Evolutionary conservation across 2,888 invertebrate genomes (phyloP), one percentile per base, ranked within the genome.

Genomic region (Hetaerina titia): DNA sequence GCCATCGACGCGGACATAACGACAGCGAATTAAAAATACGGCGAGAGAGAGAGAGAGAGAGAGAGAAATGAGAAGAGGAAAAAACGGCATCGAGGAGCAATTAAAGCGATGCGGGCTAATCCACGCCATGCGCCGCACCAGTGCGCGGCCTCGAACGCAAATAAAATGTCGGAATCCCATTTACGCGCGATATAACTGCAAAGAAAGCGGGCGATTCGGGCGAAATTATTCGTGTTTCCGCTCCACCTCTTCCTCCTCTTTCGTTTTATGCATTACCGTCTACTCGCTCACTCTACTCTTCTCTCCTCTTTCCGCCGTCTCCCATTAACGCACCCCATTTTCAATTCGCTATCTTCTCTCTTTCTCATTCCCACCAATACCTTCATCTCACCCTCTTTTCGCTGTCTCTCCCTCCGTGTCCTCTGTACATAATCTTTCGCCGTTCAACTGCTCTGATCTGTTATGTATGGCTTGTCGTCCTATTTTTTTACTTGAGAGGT

Each of bases 171-270:
- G 63, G 63, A 22, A 64, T 63, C 63, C 31, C 90, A 92, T 92
- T 92, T 56, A 74, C 92, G 92, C 92, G 31, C 92, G 74, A 92
- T 56, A 69, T 69, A 69, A 92, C 92, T 64, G 56, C 92, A 92
- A 92, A 92, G 92, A 74, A 92, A 92, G 74, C 56, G 92, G n/a
- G 9, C 74, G 74, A 64, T 64, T 64, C 56, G 74, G 92, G 2
- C 92, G 74, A 74, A 92, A 92, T 92, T 92, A 92, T 69, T 69
- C 92, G 92, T 56, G 92, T 92, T 92, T 90, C 22, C 92, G 57
- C 69, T 56, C 11, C 57, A 81, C n/a, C 64, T 92, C 57, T 74
- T 31, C 90, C 45, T 60, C 74, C 69, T 45, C 57, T 45, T 60
- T 64, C 63, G 90, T 64, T 64, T 64, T 74, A 74, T 92, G n/a